Evolutionary conservation across 2,888 invertebrate species (phyloP), one percentile per base, ranked within the genome.

Genomic region (Cephus spinipes): DNA sequence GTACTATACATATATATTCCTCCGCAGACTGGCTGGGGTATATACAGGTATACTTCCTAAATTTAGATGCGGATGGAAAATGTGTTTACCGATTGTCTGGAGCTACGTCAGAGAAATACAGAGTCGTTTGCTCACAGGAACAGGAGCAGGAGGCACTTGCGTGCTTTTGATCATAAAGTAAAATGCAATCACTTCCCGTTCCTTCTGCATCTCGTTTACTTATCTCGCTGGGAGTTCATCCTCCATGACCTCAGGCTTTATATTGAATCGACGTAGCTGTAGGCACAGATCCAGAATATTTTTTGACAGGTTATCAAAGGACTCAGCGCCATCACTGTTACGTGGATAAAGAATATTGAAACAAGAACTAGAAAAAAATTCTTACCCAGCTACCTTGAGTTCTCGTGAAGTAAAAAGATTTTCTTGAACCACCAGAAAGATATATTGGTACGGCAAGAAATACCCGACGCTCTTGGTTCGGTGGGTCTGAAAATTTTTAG

Each of bases 91-190:
- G 74, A 33, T 68, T 69, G 74, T 77, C 79, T 74, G 79, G 40
- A 55, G 40, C 15, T 0, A 15, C 23, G 40, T 55, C 40, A 6
- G 40, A 55, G 23, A 55, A 55, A 55, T 55, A 55, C 40, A 55
- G 23, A 55, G 23, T 23, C 23, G 40, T 55, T 55, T 23, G 23
- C 40, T 23, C 23, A 23, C 9, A 9, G 71, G 15, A 71, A 32
- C 31, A 30, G 71, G 78, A 69, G 69, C 71, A 76, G 55, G 68
- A 74, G 73, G 34, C 68, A 69, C 73, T 69, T 78, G 80, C 78
- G 73, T 81, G 78, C 73, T 83, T 85, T 86, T 84, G 85, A 85
- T 85, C 86, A 82, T 80, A 81, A 84, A 83, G 84, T 78, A 82
- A 86, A 85, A 86, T 83, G 83, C 81, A 84, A 85, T 84, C 83